Evolutionary conservation across 2,113 vertebrate genomes (phyloP).

Genomic region (Eurypyga helias): DNA sequence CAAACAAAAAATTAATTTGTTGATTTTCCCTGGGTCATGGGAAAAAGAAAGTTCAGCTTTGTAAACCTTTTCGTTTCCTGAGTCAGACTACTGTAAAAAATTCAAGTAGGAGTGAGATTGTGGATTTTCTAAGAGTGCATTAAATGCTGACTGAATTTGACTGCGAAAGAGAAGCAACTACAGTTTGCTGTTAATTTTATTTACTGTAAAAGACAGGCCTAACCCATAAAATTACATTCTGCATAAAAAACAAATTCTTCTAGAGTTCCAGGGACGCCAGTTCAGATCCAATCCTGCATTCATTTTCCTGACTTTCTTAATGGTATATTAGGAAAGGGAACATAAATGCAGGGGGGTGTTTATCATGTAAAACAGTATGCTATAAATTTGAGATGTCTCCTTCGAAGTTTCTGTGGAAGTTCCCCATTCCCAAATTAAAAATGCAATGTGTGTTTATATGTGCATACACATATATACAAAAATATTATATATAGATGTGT

Average conservation of each 20-base stretch:
- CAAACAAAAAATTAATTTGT: slow-evolving; percentile 16
- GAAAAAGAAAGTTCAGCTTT: slow-evolving; percentile 23
- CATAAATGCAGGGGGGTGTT: neutral
- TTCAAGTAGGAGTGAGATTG: neutral
- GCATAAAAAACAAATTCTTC: neutral
- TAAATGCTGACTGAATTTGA: neutral
- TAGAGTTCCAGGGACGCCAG: neutral
- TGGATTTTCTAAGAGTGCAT: slow-evolving; percentile 1
- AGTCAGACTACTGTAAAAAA: slow-evolving; percentile 1
- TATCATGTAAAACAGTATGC: neutral
- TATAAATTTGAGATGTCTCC: neutral
- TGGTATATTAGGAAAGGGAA: neutral
- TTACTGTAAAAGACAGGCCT: neutral
- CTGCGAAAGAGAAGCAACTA: neutral
- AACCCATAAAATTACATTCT: neutral
- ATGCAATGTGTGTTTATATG: neutral
- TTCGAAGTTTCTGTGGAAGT: neutral
- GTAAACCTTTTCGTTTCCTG: slow-evolving; percentile 8
- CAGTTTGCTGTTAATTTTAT: neutral
- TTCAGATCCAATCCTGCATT: neutral
- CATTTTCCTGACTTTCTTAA: neutral
- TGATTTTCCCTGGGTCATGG: slow-evolving; percentile 41
- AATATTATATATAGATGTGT: neutral
- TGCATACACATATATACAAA: neutral
- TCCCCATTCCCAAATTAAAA: neutral